Base-by-base conservation (phyloP, 2,888 invertebrate genomes). In the Dermolepida albohirtum region DNA sequence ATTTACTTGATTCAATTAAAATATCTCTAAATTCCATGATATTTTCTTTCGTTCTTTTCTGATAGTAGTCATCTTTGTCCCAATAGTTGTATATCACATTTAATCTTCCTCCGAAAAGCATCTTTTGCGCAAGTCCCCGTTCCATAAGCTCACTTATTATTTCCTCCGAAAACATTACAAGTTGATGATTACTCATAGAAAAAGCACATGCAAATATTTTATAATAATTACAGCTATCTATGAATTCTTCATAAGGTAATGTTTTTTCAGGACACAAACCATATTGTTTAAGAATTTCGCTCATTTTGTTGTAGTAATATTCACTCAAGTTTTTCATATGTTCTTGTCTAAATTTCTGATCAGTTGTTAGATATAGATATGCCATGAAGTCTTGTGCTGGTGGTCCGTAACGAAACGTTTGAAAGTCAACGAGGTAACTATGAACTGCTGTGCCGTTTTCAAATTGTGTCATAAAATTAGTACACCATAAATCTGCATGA, bases 401-500 rank as follows among this genome's bases (percentile, higher is more conserved):
- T 7, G 78, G 76, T 54, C 72, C 71, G 59, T 74, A 76, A 6
- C 77, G 70, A 22, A 68, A 72, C 6, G 65, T 67, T 69, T 77
- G 76, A 62, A 75, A 77, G 69, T 77, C 77, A 6, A 77, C 72
- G 39, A 75, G 67, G 44, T 68, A 74, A 10, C 80, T 80, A 55
- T 72, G 59, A 10, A 68, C 17, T 5, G 71, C 63, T 59, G 55
- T 49, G 44, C 29, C 27, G 55, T 55, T 40, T 14, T 68, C 74
- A 47, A 66, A 70, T 66, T 76, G 76, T 17, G 84, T 83, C 78
- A 86, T 78, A 0, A 84, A 67, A 71, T 86, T 86, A 64, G 84
- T 84, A 0, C 82, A 78, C 86, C 85, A 86, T n/a, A 85, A 74
- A 75, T 86, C 85, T 4, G 82, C 85, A 69, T 86, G 86, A 10